Base-by-base conservation (phyloP, 2,797 vertebrate species). In the Fistularia tabacaria region DNA sequence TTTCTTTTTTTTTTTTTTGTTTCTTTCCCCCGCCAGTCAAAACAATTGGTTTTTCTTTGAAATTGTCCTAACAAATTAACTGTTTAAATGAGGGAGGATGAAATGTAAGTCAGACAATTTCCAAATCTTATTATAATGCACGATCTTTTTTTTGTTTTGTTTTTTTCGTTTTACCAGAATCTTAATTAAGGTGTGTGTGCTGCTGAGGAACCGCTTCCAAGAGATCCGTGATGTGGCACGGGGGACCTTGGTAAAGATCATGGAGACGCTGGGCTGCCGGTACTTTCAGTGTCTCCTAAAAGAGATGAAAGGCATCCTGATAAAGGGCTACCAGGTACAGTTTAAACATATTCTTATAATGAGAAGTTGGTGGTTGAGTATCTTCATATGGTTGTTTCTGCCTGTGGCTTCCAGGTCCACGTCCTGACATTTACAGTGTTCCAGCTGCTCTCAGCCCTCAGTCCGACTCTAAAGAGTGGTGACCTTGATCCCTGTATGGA, bases 401-500 rank as follows among this genome's bases (percentile, higher is more conserved):
- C 45, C 38, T 60, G 9, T 44, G 2, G 10, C 13, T 3, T 69
- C 10, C 77, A 99, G 97, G 92, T 98, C 56, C 97, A 99, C 1
- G 97, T 99, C 51, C 81, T 99, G 38, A 97, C 95, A 12, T 99
- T 95, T 83, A 98, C 96, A 0, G 93, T 97, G 12, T 90, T 94
- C 82, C 89, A 93, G 64, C 74, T 99, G 67, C 86, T 99, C 53
- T 91, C 91, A 13, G 82, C 84, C 46, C 91, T 99, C 73, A 75
- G 72, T 36, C 65, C 80, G 0, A 92, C 79, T n/a, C 89, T 99
- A 11, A 90, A 88, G 46, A 90, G 90, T 3, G 95, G 96, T 8
- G 93, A 97, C 66, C 83, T 99, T 79, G 97, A 99, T 71, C 76
- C 92, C n/a, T 96, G 94, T 80, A 85, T 99, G 86, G 90, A 89